Conservation (phyloP, 2,113 vertebrate genomes). For the Crocuta crocuta region DNA sequence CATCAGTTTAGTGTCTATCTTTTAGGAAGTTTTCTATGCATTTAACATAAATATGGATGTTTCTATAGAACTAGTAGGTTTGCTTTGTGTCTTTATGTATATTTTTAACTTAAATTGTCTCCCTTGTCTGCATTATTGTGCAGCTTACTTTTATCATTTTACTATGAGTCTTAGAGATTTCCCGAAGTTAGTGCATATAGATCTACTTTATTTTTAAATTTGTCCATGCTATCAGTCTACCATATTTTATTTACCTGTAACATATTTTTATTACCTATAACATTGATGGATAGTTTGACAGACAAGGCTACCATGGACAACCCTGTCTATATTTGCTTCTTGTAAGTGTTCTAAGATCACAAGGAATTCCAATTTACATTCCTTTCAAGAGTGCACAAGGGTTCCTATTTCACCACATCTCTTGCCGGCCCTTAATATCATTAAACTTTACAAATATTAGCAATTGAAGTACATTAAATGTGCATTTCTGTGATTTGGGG, state of each 20-base stretch:
- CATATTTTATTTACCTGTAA: slow-evolving; percentile 10
- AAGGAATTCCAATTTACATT: background rate
- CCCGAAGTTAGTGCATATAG: background rate
- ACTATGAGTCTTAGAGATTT: background rate
- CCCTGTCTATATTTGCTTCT: background rate
- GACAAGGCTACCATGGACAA: background rate
- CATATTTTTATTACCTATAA: slow-evolving; percentile 15
- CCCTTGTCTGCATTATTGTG: background rate
- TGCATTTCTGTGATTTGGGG: background rate
- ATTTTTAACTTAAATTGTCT: background rate
- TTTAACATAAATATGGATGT: background rate
- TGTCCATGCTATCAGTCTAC: background rate
- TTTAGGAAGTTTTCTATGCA: background rate
- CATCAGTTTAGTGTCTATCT: background rate
- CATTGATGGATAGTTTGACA: background rate
- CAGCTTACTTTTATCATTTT: background rate
- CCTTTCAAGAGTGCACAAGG: background rate
- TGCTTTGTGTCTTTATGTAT: background rate
- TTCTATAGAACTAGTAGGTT: background rate
- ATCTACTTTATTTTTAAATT: background rate
- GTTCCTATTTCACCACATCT: background rate
- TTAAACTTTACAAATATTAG: background rate
- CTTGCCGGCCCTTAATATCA: background rate
- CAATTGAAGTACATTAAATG: background rate
- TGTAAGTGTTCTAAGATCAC: background rate